Percentiles rank a stretch among this genome's conserved stretches.
Evolutionary conservation across 2,888 invertebrate genomes (phyloP).

Genomic region (Chymomyza amoena): DNA sequence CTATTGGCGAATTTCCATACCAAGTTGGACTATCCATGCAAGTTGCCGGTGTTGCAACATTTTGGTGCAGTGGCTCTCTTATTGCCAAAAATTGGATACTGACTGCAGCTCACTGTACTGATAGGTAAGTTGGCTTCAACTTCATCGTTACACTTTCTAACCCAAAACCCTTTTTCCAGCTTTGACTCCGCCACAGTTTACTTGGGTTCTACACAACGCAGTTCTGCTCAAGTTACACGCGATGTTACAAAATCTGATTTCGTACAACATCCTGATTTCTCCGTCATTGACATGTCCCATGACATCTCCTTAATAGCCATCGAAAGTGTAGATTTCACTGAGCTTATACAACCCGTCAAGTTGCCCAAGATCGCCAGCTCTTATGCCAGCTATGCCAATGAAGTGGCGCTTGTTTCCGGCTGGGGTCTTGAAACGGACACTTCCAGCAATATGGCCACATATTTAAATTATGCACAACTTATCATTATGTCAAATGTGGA

Average conservation of each 20-base stretch:
- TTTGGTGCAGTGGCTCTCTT: conserved; percentile 65
- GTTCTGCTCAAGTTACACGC: conserved; percentile 39
- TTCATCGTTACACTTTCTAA: background rate
- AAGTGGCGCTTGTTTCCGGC: conserved; percentile 48
- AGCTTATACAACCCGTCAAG: conserved; percentile 9
- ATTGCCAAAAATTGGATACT: conserved; percentile 47
- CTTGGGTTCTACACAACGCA: conserved; percentile 67
- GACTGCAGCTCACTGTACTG: conserved; percentile 70
- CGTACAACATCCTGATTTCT: conserved; percentile 75
- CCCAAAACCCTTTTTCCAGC: conserved; percentile 22
- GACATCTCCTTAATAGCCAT: conserved; percentile 66
- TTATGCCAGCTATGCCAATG: conserved; percentile 44
- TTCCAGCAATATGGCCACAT: conserved; percentile 59
- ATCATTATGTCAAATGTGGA: conserved; percentile 59
- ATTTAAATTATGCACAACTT: conserved; percentile 49
- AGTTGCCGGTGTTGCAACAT: conserved; percentile 25
- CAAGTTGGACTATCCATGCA: conserved; percentile 58
- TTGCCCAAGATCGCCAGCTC: conserved; percentile 41
- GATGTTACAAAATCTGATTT: conserved; percentile 36
- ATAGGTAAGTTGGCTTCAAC: conserved; percentile 42
- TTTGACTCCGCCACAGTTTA: conserved; percentile 53
- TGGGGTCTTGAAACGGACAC: conserved; percentile 59
- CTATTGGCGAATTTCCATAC: conserved; percentile 58
- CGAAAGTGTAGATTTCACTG: conserved; percentile 19
- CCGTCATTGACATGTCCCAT: conserved; percentile 44